A percentile compares a stretch with the other conserved stretches of the same genome.
These are phyloP conservation scores for Pycnomerus fuliginosus DNA, from an alignment of 2,888 invertebrate genomes.

Conservation along the genomic window DNA sequence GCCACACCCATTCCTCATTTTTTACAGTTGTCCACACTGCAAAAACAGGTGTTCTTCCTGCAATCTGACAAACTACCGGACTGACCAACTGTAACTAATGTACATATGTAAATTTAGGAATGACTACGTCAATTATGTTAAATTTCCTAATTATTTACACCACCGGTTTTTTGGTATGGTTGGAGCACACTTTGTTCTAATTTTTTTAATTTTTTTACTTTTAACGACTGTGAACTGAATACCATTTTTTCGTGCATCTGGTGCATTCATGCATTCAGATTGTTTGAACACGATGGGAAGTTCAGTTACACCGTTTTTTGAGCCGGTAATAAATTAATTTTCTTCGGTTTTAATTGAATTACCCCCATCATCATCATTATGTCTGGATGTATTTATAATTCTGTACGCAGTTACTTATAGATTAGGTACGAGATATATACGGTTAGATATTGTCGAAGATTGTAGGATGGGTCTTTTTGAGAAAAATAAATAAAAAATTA, in stretches of 20 bases:
- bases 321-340: conserved; percentile 15
- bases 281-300: conserved; percentile 27
- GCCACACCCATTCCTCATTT: conserved; percentile 51
- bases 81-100: conserved; percentile 47
- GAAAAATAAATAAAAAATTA: too few relatives aligned
- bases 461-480: too few relatives aligned
- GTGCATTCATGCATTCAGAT: conserved; percentile 33
- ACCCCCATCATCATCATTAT: background rate
- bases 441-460: too few relatives aligned
- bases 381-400: too few relatives aligned
- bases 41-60: conserved; percentile 42
- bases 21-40: conserved; percentile 37
- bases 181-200: conserved; percentile 30
- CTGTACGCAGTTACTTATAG: too few relatives aligned
- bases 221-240: conserved; percentile 23
- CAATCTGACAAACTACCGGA: conserved; percentile 17
- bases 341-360: conserved; percentile 2
- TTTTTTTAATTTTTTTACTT: conserved; percentile 15
- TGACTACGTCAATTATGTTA: conserved; percentile 46
- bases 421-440: too few relatives aligned
- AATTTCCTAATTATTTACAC: conserved; percentile 46
- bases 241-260: conserved; percentile 19
- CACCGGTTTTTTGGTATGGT: conserved; percentile 31
- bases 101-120: conserved; percentile 48
- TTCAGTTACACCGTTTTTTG: conserved; percentile 25